A percentile compares a stretch with the other conserved stretches of the same genome.
phyloP scores from a whole-genome alignment of 2,797 vertebrate genomes.

The Novumbra hubbsi region DNA sequence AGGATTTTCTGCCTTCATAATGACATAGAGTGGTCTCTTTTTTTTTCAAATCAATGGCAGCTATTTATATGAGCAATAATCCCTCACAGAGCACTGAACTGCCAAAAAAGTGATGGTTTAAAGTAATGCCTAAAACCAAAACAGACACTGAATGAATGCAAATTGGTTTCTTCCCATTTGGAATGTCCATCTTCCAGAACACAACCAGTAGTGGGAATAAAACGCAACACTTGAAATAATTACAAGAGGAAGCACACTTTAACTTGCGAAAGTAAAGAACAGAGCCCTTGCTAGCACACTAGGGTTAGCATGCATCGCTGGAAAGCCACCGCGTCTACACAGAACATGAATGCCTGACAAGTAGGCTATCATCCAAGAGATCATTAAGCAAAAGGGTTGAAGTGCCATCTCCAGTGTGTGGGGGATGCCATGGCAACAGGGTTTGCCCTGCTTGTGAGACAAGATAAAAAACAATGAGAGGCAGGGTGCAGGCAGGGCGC shows the following conservation, averaged over 20 bases:
- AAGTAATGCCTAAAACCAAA: constrained; percentile 72
- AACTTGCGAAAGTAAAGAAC: constrained; percentile 50
- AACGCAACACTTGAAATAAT: constrained; percentile 9
- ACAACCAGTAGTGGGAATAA: constrained; percentile 32
- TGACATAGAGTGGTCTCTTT: constrained; percentile 76
- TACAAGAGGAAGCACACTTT: constrained; percentile 42
- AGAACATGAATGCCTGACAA: constrained; percentile 76
- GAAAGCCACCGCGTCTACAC: constrained; percentile 61
- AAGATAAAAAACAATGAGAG: constrained; percentile 79
- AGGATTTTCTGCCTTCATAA: constrained; percentile 81
- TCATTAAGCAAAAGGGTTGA: constrained; percentile 84
- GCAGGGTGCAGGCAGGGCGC: constrained; percentile 70
- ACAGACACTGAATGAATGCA: constrained; percentile 61
- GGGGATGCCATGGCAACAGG: constrained; percentile 81
- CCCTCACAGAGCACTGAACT: constrained; percentile 69
- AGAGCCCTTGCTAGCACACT: constrained; percentile 45
- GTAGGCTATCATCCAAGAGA: constrained; percentile 84
- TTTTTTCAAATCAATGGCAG: constrained; percentile 79
- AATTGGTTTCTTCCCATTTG: constrained; percentile 63
- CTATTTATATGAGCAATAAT: constrained; percentile 81
- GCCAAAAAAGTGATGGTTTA: constrained; percentile 70
- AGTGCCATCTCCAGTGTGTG: constrained; percentile 78
- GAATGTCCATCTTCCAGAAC: constrained; percentile 57
- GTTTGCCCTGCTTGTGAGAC: constrained; percentile 73
- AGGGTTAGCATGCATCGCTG: constrained; percentile 36